Evolutionary conservation across 2,797 vertebrate genomes (phyloP).

Genomic region (Chelmon rostratus): DNA sequence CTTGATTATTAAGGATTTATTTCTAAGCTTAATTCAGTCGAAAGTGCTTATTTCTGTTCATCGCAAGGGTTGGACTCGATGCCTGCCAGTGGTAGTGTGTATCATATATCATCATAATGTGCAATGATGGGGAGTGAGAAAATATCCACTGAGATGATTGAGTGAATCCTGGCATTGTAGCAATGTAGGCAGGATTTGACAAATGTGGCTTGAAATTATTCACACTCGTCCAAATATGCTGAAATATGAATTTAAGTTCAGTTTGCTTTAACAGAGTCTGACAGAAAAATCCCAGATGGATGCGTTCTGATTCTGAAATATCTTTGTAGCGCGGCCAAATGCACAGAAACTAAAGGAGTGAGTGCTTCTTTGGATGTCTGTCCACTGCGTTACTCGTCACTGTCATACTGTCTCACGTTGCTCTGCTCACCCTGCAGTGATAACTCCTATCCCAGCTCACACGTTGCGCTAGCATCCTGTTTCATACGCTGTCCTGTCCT

Average conservation of each 20-base stretch:
- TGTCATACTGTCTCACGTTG: constrained; percentile 15
- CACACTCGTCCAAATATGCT: not conserved
- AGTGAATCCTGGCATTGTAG: not conserved
- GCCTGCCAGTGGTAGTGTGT: not conserved
- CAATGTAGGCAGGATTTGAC: not conserved
- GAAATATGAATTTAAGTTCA: not conserved
- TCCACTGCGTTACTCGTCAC: constrained; percentile 32
- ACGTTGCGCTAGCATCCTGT: constrained; percentile 14
- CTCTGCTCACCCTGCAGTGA: constrained; percentile 26
- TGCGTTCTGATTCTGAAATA: constrained; percentile 13
- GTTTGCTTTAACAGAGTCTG: not conserved
- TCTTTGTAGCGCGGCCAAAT: constrained; percentile 41
- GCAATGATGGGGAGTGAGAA: not conserved
- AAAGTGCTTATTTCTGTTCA: constrained; percentile 1
- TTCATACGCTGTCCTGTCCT: constrained; percentile 15
- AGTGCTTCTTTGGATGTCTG: constrained; percentile 36
- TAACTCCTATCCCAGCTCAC: constrained; percentile 19
- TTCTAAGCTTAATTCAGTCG: constrained; percentile 2
- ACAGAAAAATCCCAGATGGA: constrained; percentile 1
- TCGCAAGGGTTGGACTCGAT: not conserved
- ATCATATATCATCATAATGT: not conserved
- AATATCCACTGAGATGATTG: not conserved
- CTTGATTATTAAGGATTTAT: constrained; percentile 23
- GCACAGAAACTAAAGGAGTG: constrained; percentile 32
- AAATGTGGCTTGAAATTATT: not conserved